Base-by-base conservation (phyloP, 2,888 invertebrate species). In the Lepidocyrtoides sp. region DNA sequence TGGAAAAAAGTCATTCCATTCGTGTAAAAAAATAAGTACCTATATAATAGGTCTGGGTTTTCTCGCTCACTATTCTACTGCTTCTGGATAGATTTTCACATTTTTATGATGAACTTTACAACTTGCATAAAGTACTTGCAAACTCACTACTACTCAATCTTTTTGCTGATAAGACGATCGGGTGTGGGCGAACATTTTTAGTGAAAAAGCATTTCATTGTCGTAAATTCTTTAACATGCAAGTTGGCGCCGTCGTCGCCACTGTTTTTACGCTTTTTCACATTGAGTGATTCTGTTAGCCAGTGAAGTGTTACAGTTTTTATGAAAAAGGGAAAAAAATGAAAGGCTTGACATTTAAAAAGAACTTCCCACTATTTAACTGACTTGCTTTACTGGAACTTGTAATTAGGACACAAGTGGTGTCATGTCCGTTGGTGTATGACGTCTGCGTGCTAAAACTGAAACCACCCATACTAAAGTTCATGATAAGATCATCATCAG, bases 31-130 rank as follows among this genome's bases (percentile, higher is more conserved):
- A n/a, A n/a, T n/a, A n/a, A n/a, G n/a, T n/a, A n/a, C n/a, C n/a
- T n/a, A n/a, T n/a, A n/a, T n/a, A n/a, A n/a, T n/a, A 69, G 69
- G 41, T 69, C 41, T 69, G 69, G 69, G 20, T 69, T 69, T 17
- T 41, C 20, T 69, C 41, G 10, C 41, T 69, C 14, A 20, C 10
- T 32, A 23, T n/a, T n/a, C n/a, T n/a, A n/a, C n/a, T n/a, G n/a
- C n/a, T n/a, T n/a, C n/a, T n/a, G 32, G 63, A 66, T 60, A 32
- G n/a, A 66, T n/a, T 63, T 12, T 29, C 17, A 26, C 32, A 66
- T 1, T 66, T 66, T 66, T 66, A n/a, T 32, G 32, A 66, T 3
- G 3, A 29, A 26, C 14, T 66, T 66, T 32, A 66, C 26, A 26
- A 10, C 14, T 60, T 60, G 10, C 7, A 26, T 60, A 10, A 26